These are phyloP conservation scores for Trachelus stipa DNA, from an alignment of 2,888 invertebrate species.

Conservation along the genomic window DNA sequence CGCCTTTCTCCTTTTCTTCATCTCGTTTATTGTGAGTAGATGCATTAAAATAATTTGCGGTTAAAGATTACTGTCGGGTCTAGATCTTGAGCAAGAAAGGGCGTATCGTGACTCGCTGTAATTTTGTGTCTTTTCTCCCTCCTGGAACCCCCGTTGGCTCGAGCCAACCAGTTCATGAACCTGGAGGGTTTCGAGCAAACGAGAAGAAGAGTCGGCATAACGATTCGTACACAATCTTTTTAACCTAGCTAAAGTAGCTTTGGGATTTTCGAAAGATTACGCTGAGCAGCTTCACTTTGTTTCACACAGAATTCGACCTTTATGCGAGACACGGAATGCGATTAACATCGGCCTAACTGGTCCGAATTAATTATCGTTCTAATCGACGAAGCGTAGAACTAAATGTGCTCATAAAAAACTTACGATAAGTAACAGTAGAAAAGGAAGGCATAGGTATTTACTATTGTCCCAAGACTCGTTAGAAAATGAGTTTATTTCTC, in stretches of 20 bases:
- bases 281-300: background rate
- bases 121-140: constrained; percentile 20
- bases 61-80: constrained; percentile 15
- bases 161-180: background rate
- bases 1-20: background rate
- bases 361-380: background rate
- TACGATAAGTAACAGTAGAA: background rate
- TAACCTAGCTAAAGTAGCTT: background rate
- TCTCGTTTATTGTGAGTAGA: background rate
- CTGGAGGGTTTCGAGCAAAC: background rate
- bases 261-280: background rate
- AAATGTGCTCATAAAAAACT: background rate
- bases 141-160: constrained; percentile 16
- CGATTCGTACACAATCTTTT: background rate
- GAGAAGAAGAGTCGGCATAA: background rate
- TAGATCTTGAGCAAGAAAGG: constrained; percentile 4
- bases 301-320: background rate
- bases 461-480: constrained; percentile 45
- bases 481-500: constrained; percentile 67
- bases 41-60: constrained; percentile 26
- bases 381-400: background rate
- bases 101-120: constrained; percentile 16
- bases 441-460: background rate
- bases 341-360: background rate
- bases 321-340: background rate